These are phyloP conservation scores for Mormyrops boulengeri DNA, from an alignment of 2,797 vertebrate genomes.

Conservation along the genomic window DNA sequence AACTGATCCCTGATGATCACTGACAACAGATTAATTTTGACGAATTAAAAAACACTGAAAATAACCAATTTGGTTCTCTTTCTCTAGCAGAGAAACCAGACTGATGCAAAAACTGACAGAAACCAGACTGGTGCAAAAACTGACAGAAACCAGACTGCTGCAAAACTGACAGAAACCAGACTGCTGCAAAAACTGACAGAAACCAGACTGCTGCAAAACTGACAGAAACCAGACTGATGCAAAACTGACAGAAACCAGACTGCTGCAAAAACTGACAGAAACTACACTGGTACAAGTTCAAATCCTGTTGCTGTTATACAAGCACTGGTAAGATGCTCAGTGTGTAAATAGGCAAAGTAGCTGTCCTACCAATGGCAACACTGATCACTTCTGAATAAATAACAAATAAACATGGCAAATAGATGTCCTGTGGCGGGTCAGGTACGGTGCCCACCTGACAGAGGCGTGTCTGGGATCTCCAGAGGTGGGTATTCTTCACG, in stretches of 20 bases:
- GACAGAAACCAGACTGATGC: not conserved
- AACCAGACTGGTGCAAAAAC: not conserved
- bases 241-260: not conserved
- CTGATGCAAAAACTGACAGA: not conserved
- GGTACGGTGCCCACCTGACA: conserved; percentile 53
- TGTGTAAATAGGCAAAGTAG: not conserved
- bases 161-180: not conserved
- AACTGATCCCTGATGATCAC: not conserved
- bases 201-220: not conserved
- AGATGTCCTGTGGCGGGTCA: not conserved
- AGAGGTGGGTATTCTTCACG: conserved; percentile 45
- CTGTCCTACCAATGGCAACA: not conserved
- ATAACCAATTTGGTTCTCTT: not conserved
- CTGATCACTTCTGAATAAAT: not conserved
- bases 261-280: not conserved
- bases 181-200: not conserved
- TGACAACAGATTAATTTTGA: not conserved
- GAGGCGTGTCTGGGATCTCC: conserved; percentile 52
- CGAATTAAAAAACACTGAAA: not conserved
- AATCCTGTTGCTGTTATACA: not conserved
- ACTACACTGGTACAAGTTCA: not conserved
- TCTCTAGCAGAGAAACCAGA: not conserved
- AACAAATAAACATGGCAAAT: too few relatives aligned
- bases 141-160: too few relatives aligned
- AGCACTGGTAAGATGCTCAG: not conserved